These are phyloP conservation scores for Eumacrocentrus americanus DNA, from an alignment of 2,888 invertebrate species.

Conservation along the genomic window DNA sequence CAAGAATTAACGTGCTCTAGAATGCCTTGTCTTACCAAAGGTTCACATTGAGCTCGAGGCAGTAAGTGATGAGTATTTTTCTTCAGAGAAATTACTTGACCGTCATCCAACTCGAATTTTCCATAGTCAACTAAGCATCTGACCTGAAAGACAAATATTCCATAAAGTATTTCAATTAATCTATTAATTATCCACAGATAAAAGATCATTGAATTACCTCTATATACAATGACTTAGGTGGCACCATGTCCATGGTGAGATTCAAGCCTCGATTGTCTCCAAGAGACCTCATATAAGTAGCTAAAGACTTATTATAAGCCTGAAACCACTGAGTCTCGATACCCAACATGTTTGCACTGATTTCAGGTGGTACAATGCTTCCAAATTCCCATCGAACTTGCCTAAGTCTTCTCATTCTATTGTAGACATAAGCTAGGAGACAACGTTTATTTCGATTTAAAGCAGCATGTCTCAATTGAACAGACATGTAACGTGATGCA, in stretches of 20 bases:
- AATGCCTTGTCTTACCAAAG: slow-evolving; percentile 87
- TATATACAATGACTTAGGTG: slow-evolving; percentile 90
- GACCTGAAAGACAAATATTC: slow-evolving; percentile 60
- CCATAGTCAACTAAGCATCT: slow-evolving; percentile 90
- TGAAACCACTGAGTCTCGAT: slow-evolving; percentile 89
- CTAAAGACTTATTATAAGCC: slow-evolving; percentile 83
- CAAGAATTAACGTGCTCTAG: slow-evolving; percentile 73
- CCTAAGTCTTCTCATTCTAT: slow-evolving; percentile 79
- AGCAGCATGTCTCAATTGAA: slow-evolving; percentile 84
- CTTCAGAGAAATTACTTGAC: slow-evolving; percentile 85
- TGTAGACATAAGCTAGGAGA: slow-evolving; percentile 81
- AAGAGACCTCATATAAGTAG: slow-evolving; percentile 88
- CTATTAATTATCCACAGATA: not conserved
- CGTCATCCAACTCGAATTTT: slow-evolving; percentile 91
- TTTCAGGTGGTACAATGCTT: slow-evolving; percentile 84
- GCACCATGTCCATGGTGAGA: slow-evolving; percentile 84
- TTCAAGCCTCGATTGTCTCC: slow-evolving; percentile 85
- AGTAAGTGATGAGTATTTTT: slow-evolving; percentile 91
- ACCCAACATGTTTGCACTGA: slow-evolving; percentile 78
- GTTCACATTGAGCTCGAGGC: slow-evolving; percentile 87
- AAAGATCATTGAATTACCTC: slow-evolving; percentile 69
- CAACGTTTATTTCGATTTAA: slow-evolving; percentile 90
- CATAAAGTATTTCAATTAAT: not conserved
- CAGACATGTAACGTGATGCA: slow-evolving; percentile 69
- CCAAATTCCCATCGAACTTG: slow-evolving; percentile 97